Conservation (phyloP, 2,113 vertebrate species). For the Protobothrops mucrosquamatus region DNA sequence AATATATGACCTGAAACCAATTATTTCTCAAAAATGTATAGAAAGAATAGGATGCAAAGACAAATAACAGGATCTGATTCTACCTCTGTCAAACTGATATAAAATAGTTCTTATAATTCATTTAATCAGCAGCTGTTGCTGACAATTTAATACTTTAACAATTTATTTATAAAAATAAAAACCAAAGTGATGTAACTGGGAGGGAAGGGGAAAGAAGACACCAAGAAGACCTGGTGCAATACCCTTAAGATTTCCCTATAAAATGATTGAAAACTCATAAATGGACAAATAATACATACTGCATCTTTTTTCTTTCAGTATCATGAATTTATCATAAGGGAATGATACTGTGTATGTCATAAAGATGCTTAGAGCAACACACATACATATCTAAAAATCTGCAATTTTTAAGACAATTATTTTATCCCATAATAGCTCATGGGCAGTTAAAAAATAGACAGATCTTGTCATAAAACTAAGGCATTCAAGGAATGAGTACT, state of each 20-base stretch:
- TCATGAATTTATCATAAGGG: neutral
- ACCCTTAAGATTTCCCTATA: neutral
- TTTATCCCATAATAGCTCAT: neutral
- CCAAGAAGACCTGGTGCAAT: neutral
- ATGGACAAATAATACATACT: neutral
- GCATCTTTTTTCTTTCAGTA: neutral
- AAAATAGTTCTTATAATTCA: neutral
- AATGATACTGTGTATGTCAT: neutral
- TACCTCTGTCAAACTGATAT: neutral
- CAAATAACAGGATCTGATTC: neutral
- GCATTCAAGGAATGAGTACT: neutral
- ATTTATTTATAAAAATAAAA: neutral
- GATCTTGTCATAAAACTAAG: neutral
- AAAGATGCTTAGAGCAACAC: neutral
- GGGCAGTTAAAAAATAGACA: neutral
- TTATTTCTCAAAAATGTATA: neutral
- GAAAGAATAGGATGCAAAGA: neutral
- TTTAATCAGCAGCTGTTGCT: neutral
- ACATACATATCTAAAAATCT: neutral
- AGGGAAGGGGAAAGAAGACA: neutral
- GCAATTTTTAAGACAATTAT: neutral
- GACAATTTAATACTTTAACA: neutral
- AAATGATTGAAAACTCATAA: neutral
- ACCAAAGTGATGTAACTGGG: neutral
- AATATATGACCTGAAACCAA: slow-evolving; percentile 12